Conservation (phyloP, 2,797 vertebrate genomes). For the Galagoides demidoff region DNA sequence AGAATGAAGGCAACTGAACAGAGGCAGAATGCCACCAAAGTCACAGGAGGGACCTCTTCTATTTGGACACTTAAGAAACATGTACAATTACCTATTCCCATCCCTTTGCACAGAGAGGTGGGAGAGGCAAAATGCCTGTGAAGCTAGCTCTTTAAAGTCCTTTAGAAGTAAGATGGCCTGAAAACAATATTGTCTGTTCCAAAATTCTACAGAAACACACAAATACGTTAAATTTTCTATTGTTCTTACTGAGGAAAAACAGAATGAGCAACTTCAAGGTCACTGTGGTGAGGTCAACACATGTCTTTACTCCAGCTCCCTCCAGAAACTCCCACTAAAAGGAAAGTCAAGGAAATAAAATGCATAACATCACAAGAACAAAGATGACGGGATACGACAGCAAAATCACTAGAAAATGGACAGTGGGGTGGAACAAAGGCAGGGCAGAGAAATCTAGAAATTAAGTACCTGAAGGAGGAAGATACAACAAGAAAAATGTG, state of each 20-base stretch:
- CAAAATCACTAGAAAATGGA: not conserved
- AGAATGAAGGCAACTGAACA: no score
- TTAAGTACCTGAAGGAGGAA: not conserved
- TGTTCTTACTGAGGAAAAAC: not conserved
- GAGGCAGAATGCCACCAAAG: not conserved
- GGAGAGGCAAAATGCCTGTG: not conserved
- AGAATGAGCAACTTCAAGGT: not conserved
- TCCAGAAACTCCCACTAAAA: not conserved
- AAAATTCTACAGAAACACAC: not conserved
- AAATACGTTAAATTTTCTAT: not conserved
- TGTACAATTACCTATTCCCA: not conserved
- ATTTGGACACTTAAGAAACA: not conserved
- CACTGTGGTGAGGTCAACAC: not conserved
- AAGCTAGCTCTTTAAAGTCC: not conserved
- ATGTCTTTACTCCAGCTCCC: not conserved
- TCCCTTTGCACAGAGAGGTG: not conserved
- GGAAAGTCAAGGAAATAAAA: not conserved
- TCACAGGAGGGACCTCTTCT: not conserved
- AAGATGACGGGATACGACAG: not conserved
- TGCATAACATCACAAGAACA: not conserved
- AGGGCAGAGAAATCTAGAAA: not conserved
- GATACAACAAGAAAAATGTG: not conserved
- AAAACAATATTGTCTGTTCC: not conserved
- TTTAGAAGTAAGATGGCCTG: not conserved
- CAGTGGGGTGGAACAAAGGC: not conserved